Percentiles rank a stretch among this genome's conserved stretches.
Evolutionary conservation across 2,888 invertebrate species (phyloP).

Genomic region (Coenonympha arcania): DNA sequence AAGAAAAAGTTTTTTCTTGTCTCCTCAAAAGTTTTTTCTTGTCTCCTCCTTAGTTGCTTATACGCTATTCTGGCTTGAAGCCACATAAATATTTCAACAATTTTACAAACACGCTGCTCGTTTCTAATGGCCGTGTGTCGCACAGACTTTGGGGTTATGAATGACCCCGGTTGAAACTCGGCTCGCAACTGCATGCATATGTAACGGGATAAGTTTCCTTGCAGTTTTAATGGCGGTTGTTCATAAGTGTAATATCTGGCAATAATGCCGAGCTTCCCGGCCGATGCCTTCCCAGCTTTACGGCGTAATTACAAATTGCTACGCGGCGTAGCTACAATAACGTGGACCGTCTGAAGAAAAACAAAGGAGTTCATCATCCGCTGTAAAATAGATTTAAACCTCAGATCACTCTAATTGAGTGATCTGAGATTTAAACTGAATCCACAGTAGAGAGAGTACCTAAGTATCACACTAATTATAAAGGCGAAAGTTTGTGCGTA

Average conservation of each 20-base stretch:
- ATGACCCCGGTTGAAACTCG: slow-evolving; percentile 45
- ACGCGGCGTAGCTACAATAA: not conserved
- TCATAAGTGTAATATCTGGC: slow-evolving; percentile 67
- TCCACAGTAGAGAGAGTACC: no score
- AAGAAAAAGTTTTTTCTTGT: no score
- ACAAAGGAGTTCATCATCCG: not conserved
- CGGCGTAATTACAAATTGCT: slow-evolving; percentile 23
- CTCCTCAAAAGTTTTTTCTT: no score
- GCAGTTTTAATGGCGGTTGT: slow-evolving; percentile 64
- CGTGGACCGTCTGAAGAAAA: not conserved
- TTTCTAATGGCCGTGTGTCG: slow-evolving; percentile 29
- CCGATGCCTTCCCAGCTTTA: slow-evolving; percentile 32
- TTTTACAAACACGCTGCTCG: not conserved
- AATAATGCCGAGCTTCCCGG: slow-evolving; percentile 43
- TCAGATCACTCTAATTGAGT: no score
- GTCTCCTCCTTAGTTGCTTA: no score
- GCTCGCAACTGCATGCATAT: slow-evolving; percentile 57
- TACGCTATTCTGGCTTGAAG: no score
- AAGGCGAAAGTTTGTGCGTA: no score
- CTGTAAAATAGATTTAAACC: no score
- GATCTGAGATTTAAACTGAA: no score
- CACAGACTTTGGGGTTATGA: slow-evolving; percentile 45
- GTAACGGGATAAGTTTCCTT: slow-evolving; percentile 56
- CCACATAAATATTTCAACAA: no score
- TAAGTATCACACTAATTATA: no score